phyloP scores from a whole-genome alignment of 2,888 invertebrate genomes.

The Neoscelio sp. region DNA sequence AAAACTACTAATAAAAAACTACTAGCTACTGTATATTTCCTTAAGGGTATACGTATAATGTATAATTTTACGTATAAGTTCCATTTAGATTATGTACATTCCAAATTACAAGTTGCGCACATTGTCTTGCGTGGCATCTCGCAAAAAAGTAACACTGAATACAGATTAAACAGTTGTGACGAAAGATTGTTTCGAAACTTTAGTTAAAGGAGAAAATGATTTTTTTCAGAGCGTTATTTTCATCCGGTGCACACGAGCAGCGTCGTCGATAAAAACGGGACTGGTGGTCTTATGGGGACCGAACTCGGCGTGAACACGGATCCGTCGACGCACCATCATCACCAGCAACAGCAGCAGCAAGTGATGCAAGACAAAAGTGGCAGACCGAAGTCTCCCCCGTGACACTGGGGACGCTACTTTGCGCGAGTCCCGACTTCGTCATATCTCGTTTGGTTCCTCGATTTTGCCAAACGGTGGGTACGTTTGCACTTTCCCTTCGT shows the following conservation, averaged over 20 bases:
- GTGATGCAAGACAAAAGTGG: slow-evolving; percentile 81
- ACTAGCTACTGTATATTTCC: too few species aligned
- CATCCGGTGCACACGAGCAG: slow-evolving; percentile 85
- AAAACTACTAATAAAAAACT: too few species aligned
- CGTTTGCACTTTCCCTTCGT: slow-evolving; percentile 50
- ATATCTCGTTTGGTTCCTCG: slow-evolving; percentile 61
- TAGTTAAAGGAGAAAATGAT: neutral
- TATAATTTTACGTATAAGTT: too few species aligned
- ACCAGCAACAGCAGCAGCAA: slow-evolving; percentile 77
- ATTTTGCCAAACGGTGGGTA: slow-evolving; percentile 54
- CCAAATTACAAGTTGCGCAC: too few species aligned
- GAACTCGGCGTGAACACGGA: slow-evolving; percentile 79
- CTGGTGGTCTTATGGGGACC: slow-evolving; percentile 78
- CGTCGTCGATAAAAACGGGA: slow-evolving; percentile 83
- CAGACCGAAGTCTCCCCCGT: slow-evolving; percentile 82
- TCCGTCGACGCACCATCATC: slow-evolving; percentile 79
- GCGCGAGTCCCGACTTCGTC: slow-evolving; percentile 51
- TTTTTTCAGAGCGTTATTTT: slow-evolving; percentile 82
- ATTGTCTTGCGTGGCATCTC: too few species aligned
- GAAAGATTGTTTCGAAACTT: too few species aligned
- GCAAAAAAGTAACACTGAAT: too few species aligned
- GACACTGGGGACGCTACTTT: slow-evolving; percentile 77
- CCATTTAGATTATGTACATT: too few species aligned
- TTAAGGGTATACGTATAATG: too few species aligned
- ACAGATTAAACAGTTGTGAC: too few species aligned